These are phyloP conservation scores for Rotaria macrura DNA, from an alignment of 2,888 invertebrate genomes.

Conservation along the genomic window DNA sequence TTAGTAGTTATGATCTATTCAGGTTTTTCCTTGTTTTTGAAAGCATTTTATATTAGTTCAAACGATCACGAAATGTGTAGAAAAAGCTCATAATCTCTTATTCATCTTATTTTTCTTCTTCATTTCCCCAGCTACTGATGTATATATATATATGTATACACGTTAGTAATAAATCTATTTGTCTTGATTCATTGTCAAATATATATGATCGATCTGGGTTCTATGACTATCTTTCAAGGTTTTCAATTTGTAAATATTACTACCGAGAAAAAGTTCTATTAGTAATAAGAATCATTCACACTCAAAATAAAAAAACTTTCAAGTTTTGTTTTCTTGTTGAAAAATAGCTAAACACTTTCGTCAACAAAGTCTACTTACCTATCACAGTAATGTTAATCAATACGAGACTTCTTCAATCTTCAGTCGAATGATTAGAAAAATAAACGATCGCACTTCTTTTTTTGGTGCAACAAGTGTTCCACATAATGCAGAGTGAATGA, in stretches of 20 bases:
- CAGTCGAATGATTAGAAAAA: not conserved
- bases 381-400: not conserved
- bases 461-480: not conserved
- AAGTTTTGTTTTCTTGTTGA: not conserved
- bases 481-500: not conserved
- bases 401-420: too few species aligned
- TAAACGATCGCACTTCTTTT: not conserved
- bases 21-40: too few species aligned
- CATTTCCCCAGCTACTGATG: not conserved
- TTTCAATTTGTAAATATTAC: not conserved
- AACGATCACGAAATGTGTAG: too few species aligned
- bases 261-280: not conserved
- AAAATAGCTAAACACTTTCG: not conserved
- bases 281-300: too few species aligned
- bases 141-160: not conserved
- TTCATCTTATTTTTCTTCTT: not conserved
- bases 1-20: too few species aligned
- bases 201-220: not conserved
- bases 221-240: not conserved
- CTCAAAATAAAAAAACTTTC: too few species aligned
- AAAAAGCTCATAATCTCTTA: too few species aligned
- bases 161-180: not conserved
- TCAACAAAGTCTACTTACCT: not conserved
- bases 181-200: not conserved
- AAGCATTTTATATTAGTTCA: too few species aligned